Evolutionary conservation across 2,888 invertebrate genomes (phyloP).

Genomic region (Drosophila nr. fundita): DNA sequence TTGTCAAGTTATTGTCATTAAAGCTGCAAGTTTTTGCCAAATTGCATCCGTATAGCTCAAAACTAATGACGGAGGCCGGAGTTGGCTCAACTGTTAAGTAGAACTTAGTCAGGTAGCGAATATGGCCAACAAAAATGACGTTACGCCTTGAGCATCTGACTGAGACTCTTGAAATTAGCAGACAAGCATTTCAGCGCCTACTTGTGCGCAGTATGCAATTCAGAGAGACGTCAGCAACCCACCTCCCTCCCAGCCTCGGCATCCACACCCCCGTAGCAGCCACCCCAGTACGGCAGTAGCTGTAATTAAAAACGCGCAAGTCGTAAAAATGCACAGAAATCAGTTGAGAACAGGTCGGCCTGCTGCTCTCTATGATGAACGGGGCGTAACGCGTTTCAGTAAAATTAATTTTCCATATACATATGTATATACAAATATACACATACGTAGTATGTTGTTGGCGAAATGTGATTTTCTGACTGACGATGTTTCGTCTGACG

Average conservation of each 20-base stretch:
- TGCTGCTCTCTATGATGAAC: conserved; percentile 43
- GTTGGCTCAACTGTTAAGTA: conserved; percentile 10
- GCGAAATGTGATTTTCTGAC: conserved; percentile 31
- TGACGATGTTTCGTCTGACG: conserved; percentile 45
- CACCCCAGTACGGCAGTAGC: conserved; percentile 58
- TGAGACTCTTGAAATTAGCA: conserved; percentile 68
- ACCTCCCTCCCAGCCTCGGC: conserved; percentile 4
- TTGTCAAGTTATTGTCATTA: conserved; percentile 13
- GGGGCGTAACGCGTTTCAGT: conserved; percentile 58
- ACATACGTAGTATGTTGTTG: conserved; percentile 1
- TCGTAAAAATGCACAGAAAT: conserved; percentile 67
- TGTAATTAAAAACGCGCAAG: conserved; percentile 75
- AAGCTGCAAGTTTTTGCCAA: neutral
- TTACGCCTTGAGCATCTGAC: conserved; percentile 49
- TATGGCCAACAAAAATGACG: conserved; percentile 19
- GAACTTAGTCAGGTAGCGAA: conserved; percentile 20
- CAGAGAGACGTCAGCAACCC: conserved; percentile 33
- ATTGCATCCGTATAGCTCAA: neutral
- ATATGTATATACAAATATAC: neutral
- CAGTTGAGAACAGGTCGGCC: conserved; percentile 62
- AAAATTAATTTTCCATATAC: conserved; percentile 76
- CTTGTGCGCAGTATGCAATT: conserved; percentile 34
- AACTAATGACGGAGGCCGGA: conserved; percentile 2
- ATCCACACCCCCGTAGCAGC: conserved; percentile 19
- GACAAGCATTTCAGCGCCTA: conserved; percentile 61